Base-by-base conservation (phyloP, 2,113 vertebrate species). In the Cephalopterus ornatus region DNA sequence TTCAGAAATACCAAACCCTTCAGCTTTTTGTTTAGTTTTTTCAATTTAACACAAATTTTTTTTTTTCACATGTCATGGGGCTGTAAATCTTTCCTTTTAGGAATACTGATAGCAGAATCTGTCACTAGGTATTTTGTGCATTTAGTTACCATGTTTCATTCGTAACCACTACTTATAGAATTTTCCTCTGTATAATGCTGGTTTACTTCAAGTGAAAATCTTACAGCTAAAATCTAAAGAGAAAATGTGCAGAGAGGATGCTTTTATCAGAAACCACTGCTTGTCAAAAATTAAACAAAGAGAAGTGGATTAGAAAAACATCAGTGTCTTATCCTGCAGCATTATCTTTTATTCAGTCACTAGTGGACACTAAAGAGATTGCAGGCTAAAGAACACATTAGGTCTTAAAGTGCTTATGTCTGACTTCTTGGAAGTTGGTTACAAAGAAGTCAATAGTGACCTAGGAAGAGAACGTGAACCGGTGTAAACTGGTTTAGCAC, bases 1-100 rank as follows among this genome's bases (percentile, higher is more conserved):
- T 95, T 94, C 62, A 95, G 63, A 95, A 83, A 89, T 72, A 93
- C 68, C 42, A 90, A 94, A 89, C 18, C 41, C 32, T 93, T 94
- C 67, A 95, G 66, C 41, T 85, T 93, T 73, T 91, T 70, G n/a
- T 89, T 95, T 81, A 49, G 13, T 17, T 88, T 92, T 82, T 96
- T 89, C 32, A 80, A 6, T 94, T 83, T 92, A 89, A 88, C 62
- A 53, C 80, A 91, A 87, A 9, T 49, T 35, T 27, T 62, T 47
- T 37, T 16, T 59, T 86, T 50, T 91, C 93, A 92, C 32, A 55
- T 79, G 11, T 93, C 23, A 37, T 37, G 63, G 61, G 49, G 81
- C 42, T 92, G 17, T 85, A 84, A 74, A 71, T 52, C 13, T 77
- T 81, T 35, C 56, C 65, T 58, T 70, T 58, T 79, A 75, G 35